Evolutionary conservation across 2,888 invertebrate species (phyloP).

Genomic region (Pegoplata infirma): DNA sequence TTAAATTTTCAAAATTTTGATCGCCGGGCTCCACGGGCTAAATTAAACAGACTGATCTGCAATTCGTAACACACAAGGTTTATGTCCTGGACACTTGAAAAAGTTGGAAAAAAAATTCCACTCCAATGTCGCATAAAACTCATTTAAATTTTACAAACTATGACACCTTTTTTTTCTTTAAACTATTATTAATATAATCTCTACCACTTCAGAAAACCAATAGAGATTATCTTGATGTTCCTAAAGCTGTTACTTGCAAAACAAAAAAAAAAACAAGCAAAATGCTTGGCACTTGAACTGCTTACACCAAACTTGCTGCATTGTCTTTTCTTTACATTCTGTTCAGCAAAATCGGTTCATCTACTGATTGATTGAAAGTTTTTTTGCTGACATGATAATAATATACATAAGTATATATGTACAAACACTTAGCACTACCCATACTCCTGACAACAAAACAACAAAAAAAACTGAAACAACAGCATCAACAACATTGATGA

Average conservation of each 20-base stretch:
- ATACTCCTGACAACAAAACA: slow-evolving; percentile 1
- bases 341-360: slow-evolving; percentile 27
- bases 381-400: slow-evolving; percentile 63
- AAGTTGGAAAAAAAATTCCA: too few species aligned
- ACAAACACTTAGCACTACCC: slow-evolving; percentile 15
- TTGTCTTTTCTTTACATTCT: neutral
- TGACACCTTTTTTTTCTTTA: too few species aligned
- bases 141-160: too few species aligned
- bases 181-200: neutral
- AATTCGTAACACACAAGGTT: too few species aligned
- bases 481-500: slow-evolving; percentile 13
- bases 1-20: too few species aligned
- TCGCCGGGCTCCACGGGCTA: too few species aligned
- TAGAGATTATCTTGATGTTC: neutral
- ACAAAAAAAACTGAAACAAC: neutral
- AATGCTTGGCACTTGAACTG: neutral
- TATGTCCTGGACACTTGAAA: too few species aligned
- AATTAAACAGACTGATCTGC: too few species aligned
- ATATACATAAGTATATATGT: slow-evolving; percentile 53
- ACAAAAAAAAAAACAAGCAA: too few species aligned
- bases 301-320: neutral
- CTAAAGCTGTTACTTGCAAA: neutral
- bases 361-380: slow-evolving; percentile 63
- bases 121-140: too few species aligned
- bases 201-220: neutral